Evolutionary conservation across 2,113 vertebrate species (phyloP).

Genomic region (Rhodinocichla rosea): DNA sequence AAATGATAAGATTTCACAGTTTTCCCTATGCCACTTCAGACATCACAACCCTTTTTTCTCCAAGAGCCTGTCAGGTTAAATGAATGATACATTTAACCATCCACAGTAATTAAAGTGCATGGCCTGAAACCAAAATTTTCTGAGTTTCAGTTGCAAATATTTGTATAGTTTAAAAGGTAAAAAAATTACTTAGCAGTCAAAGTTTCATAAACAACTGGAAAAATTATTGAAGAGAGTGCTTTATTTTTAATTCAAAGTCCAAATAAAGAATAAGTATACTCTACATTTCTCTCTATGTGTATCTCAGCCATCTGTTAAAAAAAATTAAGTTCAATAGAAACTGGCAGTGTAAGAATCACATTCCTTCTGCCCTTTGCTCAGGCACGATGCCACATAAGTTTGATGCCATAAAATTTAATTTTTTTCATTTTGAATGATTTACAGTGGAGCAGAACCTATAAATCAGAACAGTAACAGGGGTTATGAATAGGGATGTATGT

Average conservation of each 20-base stretch:
- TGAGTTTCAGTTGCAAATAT: constrained; percentile 44
- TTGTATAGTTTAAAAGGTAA: constrained; percentile 20
- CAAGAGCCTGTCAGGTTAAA: background rate
- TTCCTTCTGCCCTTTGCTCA: constrained; percentile 70
- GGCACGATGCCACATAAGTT: constrained; percentile 71
- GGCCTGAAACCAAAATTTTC: background rate
- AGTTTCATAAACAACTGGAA: constrained; percentile 42
- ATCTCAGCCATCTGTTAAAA: constrained; percentile 53
- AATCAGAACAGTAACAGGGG: constrained; percentile 86
- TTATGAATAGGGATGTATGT: constrained; percentile 91
- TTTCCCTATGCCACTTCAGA: background rate
- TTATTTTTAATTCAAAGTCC: constrained; percentile 57
- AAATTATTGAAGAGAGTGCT: constrained; percentile 22
- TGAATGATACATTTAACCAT: constrained; percentile 10
- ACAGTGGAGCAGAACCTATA: constrained; percentile 77
- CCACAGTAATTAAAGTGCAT: background rate
- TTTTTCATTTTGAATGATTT: constrained; percentile 82
- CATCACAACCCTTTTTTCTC: background rate
- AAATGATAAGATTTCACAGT: background rate
- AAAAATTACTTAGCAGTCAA: constrained; percentile 15
- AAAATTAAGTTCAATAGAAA: constrained; percentile 64
- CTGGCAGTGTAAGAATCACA: constrained; percentile 70
- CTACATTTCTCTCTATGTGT: constrained; percentile 11
- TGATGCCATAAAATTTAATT: constrained; percentile 76
- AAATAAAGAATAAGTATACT: constrained; percentile 47